A percentile compares a stretch with the other conserved stretches of the same genome.
Evolutionary conservation across 2,113 vertebrate genomes (phyloP).

Genomic region (Copsychus sechellarum): DNA sequence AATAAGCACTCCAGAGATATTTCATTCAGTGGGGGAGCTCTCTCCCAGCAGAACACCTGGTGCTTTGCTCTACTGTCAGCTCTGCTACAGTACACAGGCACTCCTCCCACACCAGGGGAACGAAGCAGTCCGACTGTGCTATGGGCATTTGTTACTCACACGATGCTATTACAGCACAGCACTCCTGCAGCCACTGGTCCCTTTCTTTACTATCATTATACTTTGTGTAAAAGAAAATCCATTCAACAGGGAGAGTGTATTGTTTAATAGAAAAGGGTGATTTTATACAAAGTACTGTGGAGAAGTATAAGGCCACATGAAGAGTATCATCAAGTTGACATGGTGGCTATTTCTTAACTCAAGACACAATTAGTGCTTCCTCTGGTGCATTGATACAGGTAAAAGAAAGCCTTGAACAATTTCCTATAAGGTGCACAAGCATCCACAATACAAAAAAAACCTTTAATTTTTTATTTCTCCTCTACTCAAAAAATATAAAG

Average conservation of each 20-base stretch:
- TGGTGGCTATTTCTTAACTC: slow-evolving; percentile 5
- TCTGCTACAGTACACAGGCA: background rate
- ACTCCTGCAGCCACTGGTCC: background rate
- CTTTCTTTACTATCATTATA: background rate
- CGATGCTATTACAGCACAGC: background rate
- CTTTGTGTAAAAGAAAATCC: slow-evolving; percentile 2
- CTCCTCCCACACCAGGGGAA: background rate
- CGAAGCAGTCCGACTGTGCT: accelerated
- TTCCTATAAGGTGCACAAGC: slow-evolving; percentile 34
- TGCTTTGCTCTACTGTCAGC: background rate
- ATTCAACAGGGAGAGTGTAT: background rate
- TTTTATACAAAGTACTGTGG: slow-evolving; percentile 9
- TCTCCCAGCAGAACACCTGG: background rate
- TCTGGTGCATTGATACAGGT: slow-evolving; percentile 17
- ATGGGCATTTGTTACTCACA: background rate
- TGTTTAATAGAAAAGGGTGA: slow-evolving; percentile 41
- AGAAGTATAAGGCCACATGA: slow-evolving; percentile 34
- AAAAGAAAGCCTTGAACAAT: background rate
- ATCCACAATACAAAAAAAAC: background rate
- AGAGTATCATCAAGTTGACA: background rate
- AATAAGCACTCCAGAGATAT: background rate
- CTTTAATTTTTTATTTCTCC: background rate
- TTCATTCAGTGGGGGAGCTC: background rate
- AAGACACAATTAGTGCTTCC: background rate
- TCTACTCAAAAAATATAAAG: background rate